These are phyloP conservation scores for Etia nguti DNA, from an alignment of 2,113 vertebrate species.

Conservation along the genomic window DNA sequence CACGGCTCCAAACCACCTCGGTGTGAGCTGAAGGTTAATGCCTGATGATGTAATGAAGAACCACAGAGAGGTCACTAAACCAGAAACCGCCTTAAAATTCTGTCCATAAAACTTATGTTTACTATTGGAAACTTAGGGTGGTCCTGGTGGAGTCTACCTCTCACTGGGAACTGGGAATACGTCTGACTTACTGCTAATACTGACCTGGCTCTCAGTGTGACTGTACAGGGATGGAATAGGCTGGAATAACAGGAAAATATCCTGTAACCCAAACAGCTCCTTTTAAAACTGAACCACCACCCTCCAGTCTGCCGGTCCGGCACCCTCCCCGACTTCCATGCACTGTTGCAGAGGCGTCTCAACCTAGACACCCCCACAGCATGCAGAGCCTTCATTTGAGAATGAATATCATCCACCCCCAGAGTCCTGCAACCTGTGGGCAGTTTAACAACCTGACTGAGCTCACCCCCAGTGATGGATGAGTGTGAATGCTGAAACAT, in stretches of 20 bases:
- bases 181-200: neutral
- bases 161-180: neutral
- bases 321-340: fast-evolving
- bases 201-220: too few species aligned
- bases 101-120: neutral
- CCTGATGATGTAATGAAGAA: neutral
- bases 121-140: neutral
- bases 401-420: neutral
- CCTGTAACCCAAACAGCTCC: neutral
- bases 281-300: fast-evolving
- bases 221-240: too few species aligned
- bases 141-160: neutral
- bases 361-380: neutral
- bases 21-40: fast-evolving
- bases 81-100: neutral
- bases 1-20: fast-evolving
- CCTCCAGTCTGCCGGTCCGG: neutral
- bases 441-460: neutral
- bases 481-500: neutral
- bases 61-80: fast-evolving
- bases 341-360: fast-evolving
- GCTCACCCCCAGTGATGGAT: fast-evolving
- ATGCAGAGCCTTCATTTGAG: neutral
- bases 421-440: neutral
- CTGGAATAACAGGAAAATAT: neutral